Base-by-base conservation (phyloP, 2,113 vertebrate species). In the Anseranas semipalmata region DNA sequence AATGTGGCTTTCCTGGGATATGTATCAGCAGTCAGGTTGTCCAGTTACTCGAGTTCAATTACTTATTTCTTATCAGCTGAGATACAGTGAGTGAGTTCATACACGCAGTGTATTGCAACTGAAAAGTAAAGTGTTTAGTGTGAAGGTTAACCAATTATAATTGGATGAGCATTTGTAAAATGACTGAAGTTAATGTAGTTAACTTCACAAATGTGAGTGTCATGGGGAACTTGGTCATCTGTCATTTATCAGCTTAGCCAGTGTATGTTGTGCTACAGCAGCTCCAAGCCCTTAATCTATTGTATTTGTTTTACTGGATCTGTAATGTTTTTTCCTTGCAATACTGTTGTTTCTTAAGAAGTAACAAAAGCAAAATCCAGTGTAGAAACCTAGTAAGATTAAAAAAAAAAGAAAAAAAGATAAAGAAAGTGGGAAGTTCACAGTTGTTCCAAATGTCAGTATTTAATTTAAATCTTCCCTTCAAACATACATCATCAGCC, bases 1-100 rank as follows among this genome's bases (percentile, higher is more conserved):
- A 88, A 59, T 17, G 4, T 67, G 30, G 33, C 17, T 67, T 89
- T 71, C 37, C 82, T 63, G 15, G 59, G 48, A 11, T 74, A 5
- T 10, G 3, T 46, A 6, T 70, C 53, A 80, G 59, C 62, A 58
- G 11, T 71, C 45, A 55, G 16, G 22, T 32, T 39, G 66, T 41
- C 46, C 21, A 50, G 28, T 24, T 74, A 48, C 22, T 66, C 15
- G 56, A 35, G 45, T 39, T 85, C 30, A 60, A 2, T 78, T 46
- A n/a, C 15, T 79, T 90, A 8, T 4, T 43, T 0, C 9, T 90
- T 15, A 8, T 32, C 41, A 59, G 0, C 2, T 75, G 45, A 9
- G 13, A 3, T 24, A 18, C 21, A 63, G 37, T 21, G 9, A 45
- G 7, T 45, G 22, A 12, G 8, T 46, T 50, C 58, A 21, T 37